phyloP scores from a whole-genome alignment of 2,888 invertebrate species.

The Lasioglossum vierecki region DNA sequence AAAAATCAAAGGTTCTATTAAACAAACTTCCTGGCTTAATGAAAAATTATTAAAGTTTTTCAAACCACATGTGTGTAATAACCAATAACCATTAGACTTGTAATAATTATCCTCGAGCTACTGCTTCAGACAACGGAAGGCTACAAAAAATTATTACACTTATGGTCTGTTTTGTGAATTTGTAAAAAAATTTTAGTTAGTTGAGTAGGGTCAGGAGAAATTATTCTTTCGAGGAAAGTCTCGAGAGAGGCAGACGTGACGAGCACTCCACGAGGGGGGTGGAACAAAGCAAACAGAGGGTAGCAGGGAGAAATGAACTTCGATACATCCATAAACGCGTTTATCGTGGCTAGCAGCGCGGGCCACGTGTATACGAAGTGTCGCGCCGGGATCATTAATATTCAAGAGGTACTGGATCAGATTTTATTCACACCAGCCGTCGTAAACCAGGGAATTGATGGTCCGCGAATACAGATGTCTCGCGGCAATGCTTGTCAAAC shows the following conservation, averaged over 20 bases:
- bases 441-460: slow-evolving; percentile 71
- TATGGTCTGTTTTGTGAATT: no score
- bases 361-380: slow-evolving; percentile 21
- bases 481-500: slow-evolving; percentile 22
- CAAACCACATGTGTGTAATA: no score
- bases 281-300: not conserved
- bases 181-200: not conserved
- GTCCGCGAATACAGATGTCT: slow-evolving; percentile 60
- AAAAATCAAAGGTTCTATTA: no score
- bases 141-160: no score
- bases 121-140: not conserved
- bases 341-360: slow-evolving; percentile 52
- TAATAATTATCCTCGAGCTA: not conserved
- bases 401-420: slow-evolving; percentile 76
- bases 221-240: not conserved
- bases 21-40: no score
- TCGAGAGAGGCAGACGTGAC: not conserved
- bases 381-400: slow-evolving; percentile 71
- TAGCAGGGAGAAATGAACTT: slow-evolving; percentile 44
- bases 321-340: slow-evolving; percentile 68
- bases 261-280: not conserved
- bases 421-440: slow-evolving; percentile 76
- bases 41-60: no score
- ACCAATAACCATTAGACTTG: not conserved
- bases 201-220: not conserved